Base-by-base conservation (phyloP, 2,888 invertebrate species). In the Caradrina clavipalpis region DNA sequence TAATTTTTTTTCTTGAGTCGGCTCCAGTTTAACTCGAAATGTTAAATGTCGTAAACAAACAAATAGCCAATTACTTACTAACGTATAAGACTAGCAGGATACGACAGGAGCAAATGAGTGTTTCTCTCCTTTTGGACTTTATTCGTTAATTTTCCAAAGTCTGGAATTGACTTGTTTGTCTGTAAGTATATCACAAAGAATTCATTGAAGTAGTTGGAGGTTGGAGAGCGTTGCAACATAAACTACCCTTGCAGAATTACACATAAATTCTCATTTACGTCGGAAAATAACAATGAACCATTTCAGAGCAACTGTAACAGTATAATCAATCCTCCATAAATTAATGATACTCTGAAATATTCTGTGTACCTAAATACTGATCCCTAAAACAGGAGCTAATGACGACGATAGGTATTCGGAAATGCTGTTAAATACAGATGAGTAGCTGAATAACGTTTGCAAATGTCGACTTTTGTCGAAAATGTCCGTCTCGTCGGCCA, bases 391-490 rank as follows among this genome's bases (percentile, higher is more conserved):
- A 42, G 57, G 67, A 67, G 71, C 80, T 86, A 86, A 85, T 83
- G 84, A 75, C 83, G 82, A 59, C 56, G 51, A 45, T 75, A 86
- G 35, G 26, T 62, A 71, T 87, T 86, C 84, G 85, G 85, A 88
- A 90, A 87, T 78, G 81, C 86, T 86, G 87, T 87, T 88, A 89
- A 89, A 90, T 88, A 86, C 88, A 91, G 88, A 91, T 90, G 89
- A 90, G 89, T 88, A 88, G 86, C 88, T 88, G 87, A 87, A 89
- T 90, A 91, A 90, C 90, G 90, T 92, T 94, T 90, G 92, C 92
- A 91, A 93, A 93, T 93, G 92, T 91, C 91, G 89, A 94, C 94
- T 94, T 94, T 93, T 93, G 94, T 91, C 92, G 88, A 92, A 94
- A 95, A 93, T 92, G 92, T 91, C 88, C 91, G 92, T 93, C 94